Base-by-base conservation (phyloP, 2,797 vertebrate genomes). In the Gastrophryne carolinensis region DNA sequence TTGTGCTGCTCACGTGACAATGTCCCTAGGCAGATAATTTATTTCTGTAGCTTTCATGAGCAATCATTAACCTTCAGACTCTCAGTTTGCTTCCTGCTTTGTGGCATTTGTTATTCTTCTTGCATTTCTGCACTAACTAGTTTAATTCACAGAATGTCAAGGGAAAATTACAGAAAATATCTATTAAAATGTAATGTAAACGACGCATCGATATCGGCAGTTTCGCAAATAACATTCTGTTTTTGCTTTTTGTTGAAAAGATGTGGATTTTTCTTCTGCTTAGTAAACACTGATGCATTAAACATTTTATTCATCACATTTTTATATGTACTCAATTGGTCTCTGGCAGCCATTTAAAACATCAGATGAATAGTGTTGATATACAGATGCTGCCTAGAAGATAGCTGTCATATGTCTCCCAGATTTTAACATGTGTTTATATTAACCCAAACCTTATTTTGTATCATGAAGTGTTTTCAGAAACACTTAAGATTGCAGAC, bases 31-130 rank as follows among this genome's bases (percentile, higher is more conserved):
- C 90, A 90, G 90, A 89, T 91, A 89, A 90, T 89, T 91, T 91
- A 90, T 89, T 91, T 91, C 90, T 90, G 89, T 90, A 89, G 88
- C 89, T 90, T 90, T 90, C 87, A 89, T 91, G 89, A 91, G 85
- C 90, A 90, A 91, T 91, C 90, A 90, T 90, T 91, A 92, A 91
- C 91, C 90, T 91, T 91, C 88, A 92, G 89, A 91, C 88, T 86
- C 84, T 56, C 81, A 85, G 83, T 88, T 89, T 88, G 86, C 89
- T 90, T 89, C 90, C 84, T 84, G 86, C 86, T 89, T 89, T 89
- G 86, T 89, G 86, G 86, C 86, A 89, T 89, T 90, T 88, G 84
- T 84, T 83, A 74, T 85, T 83, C 66, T 83, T 82, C 83, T 84
- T 81, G 80, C 81, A 83, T 83, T 84, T 78, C 80, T 88, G 82